Base-by-base conservation (phyloP, 2,888 invertebrate genomes). In the Hofmannophila pseudospretella region DNA sequence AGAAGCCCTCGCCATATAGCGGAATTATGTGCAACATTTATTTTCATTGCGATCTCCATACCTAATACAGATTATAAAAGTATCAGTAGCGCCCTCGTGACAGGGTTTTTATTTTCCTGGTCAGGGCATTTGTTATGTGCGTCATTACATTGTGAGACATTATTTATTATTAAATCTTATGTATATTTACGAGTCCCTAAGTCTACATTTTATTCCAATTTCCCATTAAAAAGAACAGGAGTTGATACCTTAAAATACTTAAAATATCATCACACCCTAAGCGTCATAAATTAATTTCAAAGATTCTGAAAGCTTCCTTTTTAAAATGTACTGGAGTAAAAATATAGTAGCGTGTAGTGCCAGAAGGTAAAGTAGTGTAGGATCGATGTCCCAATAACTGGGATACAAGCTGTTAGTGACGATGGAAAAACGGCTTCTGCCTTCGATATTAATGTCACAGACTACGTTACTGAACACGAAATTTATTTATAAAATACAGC, bases 341-440 rank as follows among this genome's bases (percentile, higher is more conserved):
- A 50, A 58, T 65, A 60, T 54, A 55, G 61, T 58, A 57, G 23
- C 20, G 20, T 61, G 56, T 51, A 62, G 66, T 61, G 66, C 64
- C 65, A 60, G 63, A 58, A 67, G 63, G 58, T 71, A 59, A 63
- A 61, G 51, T 57, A 57, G 44, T 14, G 26, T 45, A 47, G 69
- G 71, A 73, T 76, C 65, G 67, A 78, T 73, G 72, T 73, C 69
- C 69, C 74, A 64, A 61, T 65, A 64, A 61, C 64, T 66, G 72
- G 66, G 70, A 72, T 56, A 56, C 47, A 62, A 58, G 54, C 58
- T 63, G 45, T 45, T 49, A 48, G 59, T 58, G 70, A 60, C 64
- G 66, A 67, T 56, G 38, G 45, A 51, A 57, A 61, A 70, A 60
- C 49, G 57, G 51, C 51, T 56, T 52, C 50, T 45, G 37, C 44